A percentile compares a stretch with the other conserved stretches of the same genome.
Conservation (phyloP, 2,113 vertebrate species). For the Galbula dea region DNA sequence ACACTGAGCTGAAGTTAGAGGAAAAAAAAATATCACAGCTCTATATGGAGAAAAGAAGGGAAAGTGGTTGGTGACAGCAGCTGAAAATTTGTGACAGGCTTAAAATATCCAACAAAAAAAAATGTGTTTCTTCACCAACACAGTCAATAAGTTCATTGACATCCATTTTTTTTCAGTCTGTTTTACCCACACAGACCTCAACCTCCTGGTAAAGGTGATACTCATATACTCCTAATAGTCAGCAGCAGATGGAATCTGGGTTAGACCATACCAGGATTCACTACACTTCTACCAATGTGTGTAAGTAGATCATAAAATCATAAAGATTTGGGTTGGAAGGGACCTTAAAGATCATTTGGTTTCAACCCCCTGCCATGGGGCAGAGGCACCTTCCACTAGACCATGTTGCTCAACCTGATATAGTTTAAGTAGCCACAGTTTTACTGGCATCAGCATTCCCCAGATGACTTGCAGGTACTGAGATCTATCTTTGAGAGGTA, state of each 20-base stretch:
- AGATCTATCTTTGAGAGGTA: neutral
- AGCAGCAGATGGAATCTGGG: neutral
- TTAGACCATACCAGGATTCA: neutral
- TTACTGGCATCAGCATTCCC: neutral
- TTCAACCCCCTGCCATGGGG: neutral
- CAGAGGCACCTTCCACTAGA: neutral
- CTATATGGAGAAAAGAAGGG: neutral
- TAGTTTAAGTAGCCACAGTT: neutral
- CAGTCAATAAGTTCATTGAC: neutral
- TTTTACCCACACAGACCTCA: neutral
- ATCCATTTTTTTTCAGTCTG: neutral
- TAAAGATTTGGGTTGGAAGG: neutral
- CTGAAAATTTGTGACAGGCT: neutral
- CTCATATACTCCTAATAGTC: neutral
- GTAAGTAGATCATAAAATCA: neutral
- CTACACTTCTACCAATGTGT: accelerated
- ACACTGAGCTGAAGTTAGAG: neutral
- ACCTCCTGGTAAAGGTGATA: neutral
- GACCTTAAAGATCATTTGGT: neutral
- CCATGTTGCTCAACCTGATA: neutral
- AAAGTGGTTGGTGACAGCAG: neutral
- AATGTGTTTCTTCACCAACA: neutral
- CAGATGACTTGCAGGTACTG: neutral
- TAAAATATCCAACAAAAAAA: neutral
- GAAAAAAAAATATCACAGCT: neutral